A percentile compares a stretch with the other conserved stretches of the same genome.
phyloP scores from a whole-genome alignment of 2,113 vertebrate genomes.

The Xenopus tropicalis region UCB_Xtro_10.0 CM004450.2:48767501-48768000 shows the following conservation, averaged over 20 bases:
- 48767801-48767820: not conserved
- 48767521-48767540: no score
- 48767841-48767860: constrained; percentile 1
- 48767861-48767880: constrained; percentile 6
- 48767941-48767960: constrained; percentile 7
- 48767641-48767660: no score
- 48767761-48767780: constrained; percentile 14
- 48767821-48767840: not conserved
- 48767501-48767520: no score
- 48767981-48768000: not conserved
- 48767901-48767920: constrained; percentile 23
- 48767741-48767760: not conserved
- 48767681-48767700: no score
- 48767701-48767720: not conserved
- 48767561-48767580: no score
- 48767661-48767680: no score
- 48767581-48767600: no score
- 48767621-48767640: no score
- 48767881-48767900: constrained; percentile 5
- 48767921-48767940: constrained; percentile 15
- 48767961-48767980: constrained; percentile 16
- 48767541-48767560: no score
- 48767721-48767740: constrained; percentile 11
- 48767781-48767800: not conserved
- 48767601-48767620: no score